Percentiles rank a stretch among this genome's conserved stretches.
Evolutionary conservation across 2,113 vertebrate genomes (phyloP).

Genomic region (Ascaphus truei): DNA sequence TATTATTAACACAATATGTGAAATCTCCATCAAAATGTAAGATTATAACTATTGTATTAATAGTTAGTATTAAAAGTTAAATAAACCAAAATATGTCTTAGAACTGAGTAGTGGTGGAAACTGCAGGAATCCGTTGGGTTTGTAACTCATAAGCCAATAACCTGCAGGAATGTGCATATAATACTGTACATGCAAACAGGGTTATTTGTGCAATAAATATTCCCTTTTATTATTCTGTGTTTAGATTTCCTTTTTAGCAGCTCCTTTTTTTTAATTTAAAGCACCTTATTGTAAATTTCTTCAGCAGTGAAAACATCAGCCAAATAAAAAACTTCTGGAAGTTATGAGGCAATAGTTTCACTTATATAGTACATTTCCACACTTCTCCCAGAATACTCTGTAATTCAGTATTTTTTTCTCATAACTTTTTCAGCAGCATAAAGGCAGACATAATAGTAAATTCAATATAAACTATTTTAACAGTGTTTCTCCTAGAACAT

Average conservation of each 20-base stretch:
- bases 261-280: background rate
- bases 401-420: too few relatives aligned
- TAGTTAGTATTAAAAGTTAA: background rate
- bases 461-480: too few relatives aligned
- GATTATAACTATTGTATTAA: background rate
- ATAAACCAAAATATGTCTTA: background rate
- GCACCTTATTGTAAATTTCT: background rate
- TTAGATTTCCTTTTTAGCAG: background rate
- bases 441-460: too few relatives aligned
- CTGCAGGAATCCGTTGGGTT: too few relatives aligned
- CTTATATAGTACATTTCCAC: too few relatives aligned
- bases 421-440: too few relatives aligned
- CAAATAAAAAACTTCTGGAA: background rate
- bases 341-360: background rate
- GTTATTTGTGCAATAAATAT: background rate
- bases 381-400: too few relatives aligned
- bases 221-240: background rate
- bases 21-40: background rate
- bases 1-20: too few relatives aligned
- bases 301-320: background rate
- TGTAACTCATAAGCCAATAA: background rate
- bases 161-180: background rate
- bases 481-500: too few relatives aligned
- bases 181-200: background rate
- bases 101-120: background rate